Evolutionary conservation across 92 coral and sea anemone genomes (phyloP), one percentile per base, ranked within the genome.

Genomic region (Galaxea fascicularis): DNA sequence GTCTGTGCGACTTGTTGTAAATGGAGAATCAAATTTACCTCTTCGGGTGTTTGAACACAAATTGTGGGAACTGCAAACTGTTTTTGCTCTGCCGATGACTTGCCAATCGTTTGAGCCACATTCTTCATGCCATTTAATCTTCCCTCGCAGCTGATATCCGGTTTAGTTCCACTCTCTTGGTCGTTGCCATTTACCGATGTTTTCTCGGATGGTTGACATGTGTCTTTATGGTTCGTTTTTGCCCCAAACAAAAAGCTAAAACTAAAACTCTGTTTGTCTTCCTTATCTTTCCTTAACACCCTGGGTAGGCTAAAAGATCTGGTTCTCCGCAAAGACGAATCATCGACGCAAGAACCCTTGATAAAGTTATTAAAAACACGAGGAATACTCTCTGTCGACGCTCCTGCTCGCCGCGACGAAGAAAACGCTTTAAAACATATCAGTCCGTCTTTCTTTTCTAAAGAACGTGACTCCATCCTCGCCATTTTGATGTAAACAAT

Each of bases 11-110:
- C 11, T 41, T 56, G 69, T 13, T 56, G 78, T 21, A 56, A 57
- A 44, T 58, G 60, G 15, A 46, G 29, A 22, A 41, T 35, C 56
- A 31, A 22, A 60, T 82, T 60, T 12, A 70, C 77, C 17, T 71
- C 78, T 44, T 82, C 86, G n/a, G 86, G 78, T 9, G 78, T 56
- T 58, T 82, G 86, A 54, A 82, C 62, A 25, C 78, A 71, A 25
- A 82, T 82, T 57, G 63, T 70, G 53, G 86, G 86, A 57, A 82
- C 56, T 10, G 56, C 52, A 17, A 82, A 31, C 26, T 54, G 58
- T 41, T 70, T 71, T 70, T 44, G 59, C 39, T 21, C 13, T 1
- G 4, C 20, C 12, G 60, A 25, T 20, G 27, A 8, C 10, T 10
- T 52, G 0, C 24, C 74, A 51, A 39, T 9, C 51, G 20, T 41